A percentile compares a stretch with the other conserved stretches of the same genome.
Conservation (phyloP, 2,113 vertebrate species). For the Toxostoma redivivum region DNA sequence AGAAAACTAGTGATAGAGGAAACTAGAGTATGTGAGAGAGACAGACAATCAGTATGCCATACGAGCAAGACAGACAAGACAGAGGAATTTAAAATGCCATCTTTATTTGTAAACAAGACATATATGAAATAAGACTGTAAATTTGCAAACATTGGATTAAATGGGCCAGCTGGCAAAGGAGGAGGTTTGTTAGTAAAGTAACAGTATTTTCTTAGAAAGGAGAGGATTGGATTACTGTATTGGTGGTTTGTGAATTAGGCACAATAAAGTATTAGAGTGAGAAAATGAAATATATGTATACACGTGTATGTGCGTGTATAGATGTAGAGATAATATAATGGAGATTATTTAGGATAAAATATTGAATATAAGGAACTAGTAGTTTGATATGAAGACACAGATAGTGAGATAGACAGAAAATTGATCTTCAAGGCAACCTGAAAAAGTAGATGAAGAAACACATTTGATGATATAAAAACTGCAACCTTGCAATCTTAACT, state of each 20-base stretch:
- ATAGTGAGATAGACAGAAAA: background rate
- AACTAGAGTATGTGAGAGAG: background rate
- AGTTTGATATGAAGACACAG: background rate
- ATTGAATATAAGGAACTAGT: background rate
- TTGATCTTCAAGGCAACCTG: background rate
- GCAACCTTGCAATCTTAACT: background rate
- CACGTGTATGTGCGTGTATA: background rate
- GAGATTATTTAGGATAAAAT: background rate
- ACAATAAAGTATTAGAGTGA: background rate
- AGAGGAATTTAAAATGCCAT: background rate
- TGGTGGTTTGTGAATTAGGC: background rate
- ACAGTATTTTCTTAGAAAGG: background rate
- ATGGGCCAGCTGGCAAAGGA: background rate
- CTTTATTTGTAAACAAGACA: background rate
- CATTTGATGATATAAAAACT: background rate
- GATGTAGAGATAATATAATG: background rate
- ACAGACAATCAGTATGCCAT: background rate
- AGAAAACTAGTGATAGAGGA: background rate
- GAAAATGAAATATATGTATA: background rate
- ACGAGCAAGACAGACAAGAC: background rate
- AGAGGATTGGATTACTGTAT: background rate
- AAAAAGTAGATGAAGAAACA: background rate
- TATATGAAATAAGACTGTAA: background rate
- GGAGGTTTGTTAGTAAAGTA: background rate
- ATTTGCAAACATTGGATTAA: background rate